Base-by-base conservation (phyloP, 2,797 vertebrate genomes). In the Tachyglossus aculeatus region DNA sequence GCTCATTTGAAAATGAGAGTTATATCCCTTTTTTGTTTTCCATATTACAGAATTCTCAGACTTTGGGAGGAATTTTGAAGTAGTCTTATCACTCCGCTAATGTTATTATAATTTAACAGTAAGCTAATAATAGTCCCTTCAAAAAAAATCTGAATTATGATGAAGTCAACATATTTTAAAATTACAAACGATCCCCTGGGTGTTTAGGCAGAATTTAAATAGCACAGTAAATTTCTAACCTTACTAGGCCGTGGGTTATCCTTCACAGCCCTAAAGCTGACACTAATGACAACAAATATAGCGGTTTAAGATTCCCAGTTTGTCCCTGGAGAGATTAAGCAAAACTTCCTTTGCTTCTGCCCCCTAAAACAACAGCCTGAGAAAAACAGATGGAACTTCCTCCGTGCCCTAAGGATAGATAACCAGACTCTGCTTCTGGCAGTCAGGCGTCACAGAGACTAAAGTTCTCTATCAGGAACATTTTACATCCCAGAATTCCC, bases 351-450 rank as follows among this genome's bases (percentile, higher is more conserved):
- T 73, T 40, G 27, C 25, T 22, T 37, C 51, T 55, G n/a, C 62
- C 50, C 54, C 44, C 36, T 14, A 53, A 22, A 56, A 15, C 38
- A 70, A 41, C 61, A 74, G 74, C 72, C 82, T 86, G 75, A 86
- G 77, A 79, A 82, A 81, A n/a, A 47, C 57, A 71, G 71, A 69
- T 67, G 57, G 57, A 31, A 24, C 50, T 67, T 70, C 54, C 45
- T 75, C 51, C 47, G 22, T 34, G 41, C 36, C 43, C 16, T 38
- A 10, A n/a, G n/a, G n/a, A n/a, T 6, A 50, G 29, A 48, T 33
- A 43, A 57, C 32, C 33, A 36, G 36, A 13, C 27, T 12, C 33
- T 47, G 37, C 44, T 29, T 51, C 43, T 45, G 54, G 80, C 9
- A 33, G 34, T 45, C 19, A 39, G 45, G 33, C 22, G 37, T 21